phyloP scores from a whole-genome alignment of 1,140 invertebrate genomes.

The Eriosoma lanigerum region DNA sequence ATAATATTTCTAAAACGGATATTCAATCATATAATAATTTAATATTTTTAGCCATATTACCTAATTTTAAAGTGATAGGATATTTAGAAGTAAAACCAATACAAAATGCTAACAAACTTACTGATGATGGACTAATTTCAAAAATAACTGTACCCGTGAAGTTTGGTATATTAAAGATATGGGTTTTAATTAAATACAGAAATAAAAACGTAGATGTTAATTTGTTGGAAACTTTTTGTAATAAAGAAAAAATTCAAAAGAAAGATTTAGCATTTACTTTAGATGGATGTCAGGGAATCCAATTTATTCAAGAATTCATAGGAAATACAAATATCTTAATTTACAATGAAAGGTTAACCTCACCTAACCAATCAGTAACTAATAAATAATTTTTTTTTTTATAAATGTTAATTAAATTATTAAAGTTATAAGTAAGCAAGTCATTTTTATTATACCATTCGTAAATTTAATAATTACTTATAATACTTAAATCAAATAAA shows the following conservation, averaged over 20 bases:
- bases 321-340: conserved; percentile 28
- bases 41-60: conserved; percentile 30
- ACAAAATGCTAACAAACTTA: not conserved
- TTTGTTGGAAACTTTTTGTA: conserved; percentile 8
- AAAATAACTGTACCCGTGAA: not conserved
- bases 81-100: conserved; percentile 29
- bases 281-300: not conserved
- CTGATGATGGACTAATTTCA: not conserved
- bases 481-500: no score
- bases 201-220: conserved; percentile 18
- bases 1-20: not conserved
- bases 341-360: not conserved
- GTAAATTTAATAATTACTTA: no score
- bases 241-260: conserved; percentile 18
- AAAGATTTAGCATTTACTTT: conserved; percentile 13
- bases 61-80: conserved; percentile 28
- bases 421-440: no score
- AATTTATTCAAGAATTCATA: conserved; percentile 15
- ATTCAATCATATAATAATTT: conserved; percentile 1
- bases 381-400: no score
- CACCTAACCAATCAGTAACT: not conserved
- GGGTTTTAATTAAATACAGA: conserved; percentile 22
- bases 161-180: conserved; percentile 26
- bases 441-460: no score
- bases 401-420: no score